Base-by-base conservation (phyloP, 2,797 vertebrate genomes). In the Gymnodraco acuticeps region DNA sequence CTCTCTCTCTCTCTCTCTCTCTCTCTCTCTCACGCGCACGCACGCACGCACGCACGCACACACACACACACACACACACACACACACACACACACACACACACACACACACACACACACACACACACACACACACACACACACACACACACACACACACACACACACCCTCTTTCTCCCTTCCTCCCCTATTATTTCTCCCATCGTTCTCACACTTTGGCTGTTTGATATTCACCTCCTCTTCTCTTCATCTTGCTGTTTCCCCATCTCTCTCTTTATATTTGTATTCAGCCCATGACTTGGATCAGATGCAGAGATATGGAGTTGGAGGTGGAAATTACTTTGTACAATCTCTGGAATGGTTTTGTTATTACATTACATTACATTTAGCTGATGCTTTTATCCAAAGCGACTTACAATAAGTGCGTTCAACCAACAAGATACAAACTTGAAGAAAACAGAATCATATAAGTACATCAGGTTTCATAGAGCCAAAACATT, bases 201-300 rank as follows among this genome's bases (percentile, higher is more conserved):
- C 61, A n/a, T 70, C 70, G 68, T 74, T 75, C 65, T 78, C 61
- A 47, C 59, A 67, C 64, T 66, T 53, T 38, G 53, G 38, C 69
- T 82, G 66, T 27, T 87, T 80, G 27, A 74, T 80, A 59, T 78
- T 85, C 68, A 81, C 42, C n/a, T 16, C 19, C 19, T 70, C 45
- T n/a, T 75, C 48, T 59, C 33, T 38, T 38, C 33, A 13, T 73
- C 42, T 48, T n/a, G 27, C 75, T 60, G 43, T 62, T 56, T 55
- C 33, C n/a, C 23, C 10, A 9, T 75, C 46, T 58, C 42, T 58
- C 38, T 54, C 61, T 50, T 62, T 52, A 62, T 41, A 56, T 71
- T 64, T 68, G 31, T 64, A 27, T 83, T 70, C 67, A 81, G 51
- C 17, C 16, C 69, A 38, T 62, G 56, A 68, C 55, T 72, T 54